A percentile compares a stretch with the other conserved stretches of the same genome.
Evolutionary conservation across 1,140 invertebrate species (phyloP).

Genomic region (Orius insidiosus): DNA sequence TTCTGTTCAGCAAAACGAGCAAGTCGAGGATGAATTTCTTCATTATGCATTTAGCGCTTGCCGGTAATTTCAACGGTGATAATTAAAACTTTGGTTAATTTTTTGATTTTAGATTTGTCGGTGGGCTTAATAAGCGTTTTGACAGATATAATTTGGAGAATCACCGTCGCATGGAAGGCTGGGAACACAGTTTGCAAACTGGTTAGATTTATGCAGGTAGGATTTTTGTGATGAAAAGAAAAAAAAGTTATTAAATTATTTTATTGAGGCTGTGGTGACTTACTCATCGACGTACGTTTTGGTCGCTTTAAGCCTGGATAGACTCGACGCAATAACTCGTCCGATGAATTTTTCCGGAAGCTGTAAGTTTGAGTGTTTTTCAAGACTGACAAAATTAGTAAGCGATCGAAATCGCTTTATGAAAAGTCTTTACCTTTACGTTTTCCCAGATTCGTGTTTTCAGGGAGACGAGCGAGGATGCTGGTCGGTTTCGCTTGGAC

Average conservation of each 20-base stretch:
- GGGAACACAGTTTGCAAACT: slow-evolving; percentile 41
- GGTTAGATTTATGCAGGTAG: slow-evolving; percentile 30
- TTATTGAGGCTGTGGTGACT: slow-evolving; percentile 52
- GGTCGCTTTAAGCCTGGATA: slow-evolving; percentile 83
- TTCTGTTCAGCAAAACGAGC: slow-evolving; percentile 64
- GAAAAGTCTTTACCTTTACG: slow-evolving; percentile 8
- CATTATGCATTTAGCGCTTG: slow-evolving; percentile 83
- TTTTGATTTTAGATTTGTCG: slow-evolving; percentile 29
- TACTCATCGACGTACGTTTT: slow-evolving; percentile 90
- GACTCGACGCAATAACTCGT: slow-evolving; percentile 85
- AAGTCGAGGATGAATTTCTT: slow-evolving; percentile 94
- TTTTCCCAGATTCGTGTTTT: slow-evolving; percentile 14
- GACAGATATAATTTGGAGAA: slow-evolving; percentile 44
- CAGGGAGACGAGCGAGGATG: slow-evolving; percentile 54
- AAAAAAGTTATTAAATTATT: neutral
- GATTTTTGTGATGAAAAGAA: neutral
- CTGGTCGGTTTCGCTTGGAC: slow-evolving; percentile 68
- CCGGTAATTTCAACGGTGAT: slow-evolving; percentile 40
- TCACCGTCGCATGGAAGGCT: slow-evolving; percentile 39
- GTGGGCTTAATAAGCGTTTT: slow-evolving; percentile 43
- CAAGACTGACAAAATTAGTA: neutral
- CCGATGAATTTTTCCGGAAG: slow-evolving; percentile 89
- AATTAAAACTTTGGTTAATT: neutral
- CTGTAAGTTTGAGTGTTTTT: slow-evolving; percentile 46
- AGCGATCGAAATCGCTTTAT: neutral